A percentile compares a stretch with the other conserved stretches of the same genome.
Conservation (phyloP, 2,797 vertebrate species). For the Hirundo rustica region DNA sequence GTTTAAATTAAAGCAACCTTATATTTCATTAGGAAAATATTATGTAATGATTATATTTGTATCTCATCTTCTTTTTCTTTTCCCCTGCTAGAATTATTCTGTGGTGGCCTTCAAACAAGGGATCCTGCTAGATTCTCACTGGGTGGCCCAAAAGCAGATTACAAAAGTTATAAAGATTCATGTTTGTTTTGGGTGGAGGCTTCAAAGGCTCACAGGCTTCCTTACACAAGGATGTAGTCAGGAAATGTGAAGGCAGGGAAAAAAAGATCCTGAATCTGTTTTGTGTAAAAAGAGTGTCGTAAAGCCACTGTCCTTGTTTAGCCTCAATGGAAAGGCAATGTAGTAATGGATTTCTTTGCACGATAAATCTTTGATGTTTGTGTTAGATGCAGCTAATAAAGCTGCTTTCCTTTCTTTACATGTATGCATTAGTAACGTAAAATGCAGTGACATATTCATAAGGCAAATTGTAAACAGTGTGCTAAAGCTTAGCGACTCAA, state of each 20-base stretch:
- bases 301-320: conserved; percentile 47
- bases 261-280: conserved; percentile 63
- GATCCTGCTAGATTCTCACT: conserved; percentile 70
- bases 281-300: conserved; percentile 52
- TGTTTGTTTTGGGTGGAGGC: conserved; percentile 76
- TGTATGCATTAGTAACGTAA: background rate
- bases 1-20: conserved; percentile 63
- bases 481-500: background rate
- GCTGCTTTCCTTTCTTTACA: background rate
- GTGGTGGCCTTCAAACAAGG: conserved; percentile 66
- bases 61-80: conserved; percentile 43
- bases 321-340: conserved; percentile 5
- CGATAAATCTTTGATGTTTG: conserved; percentile 24
- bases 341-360: conserved; percentile 30
- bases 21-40: conserved; percentile 53
- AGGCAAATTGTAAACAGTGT: conserved; percentile 17
- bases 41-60: conserved; percentile 54
- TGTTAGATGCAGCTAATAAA: background rate
- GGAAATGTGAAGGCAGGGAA: conserved; percentile 55
- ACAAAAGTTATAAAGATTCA: conserved; percentile 65
- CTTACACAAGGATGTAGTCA: conserved; percentile 66
- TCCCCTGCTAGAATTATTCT: conserved; percentile 38
- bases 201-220: conserved; percentile 74
- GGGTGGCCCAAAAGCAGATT: conserved; percentile 75
- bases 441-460: background rate